Base-by-base conservation (phyloP, 2,113 vertebrate genomes). In the Campylomormyrus tamandua region DNA sequence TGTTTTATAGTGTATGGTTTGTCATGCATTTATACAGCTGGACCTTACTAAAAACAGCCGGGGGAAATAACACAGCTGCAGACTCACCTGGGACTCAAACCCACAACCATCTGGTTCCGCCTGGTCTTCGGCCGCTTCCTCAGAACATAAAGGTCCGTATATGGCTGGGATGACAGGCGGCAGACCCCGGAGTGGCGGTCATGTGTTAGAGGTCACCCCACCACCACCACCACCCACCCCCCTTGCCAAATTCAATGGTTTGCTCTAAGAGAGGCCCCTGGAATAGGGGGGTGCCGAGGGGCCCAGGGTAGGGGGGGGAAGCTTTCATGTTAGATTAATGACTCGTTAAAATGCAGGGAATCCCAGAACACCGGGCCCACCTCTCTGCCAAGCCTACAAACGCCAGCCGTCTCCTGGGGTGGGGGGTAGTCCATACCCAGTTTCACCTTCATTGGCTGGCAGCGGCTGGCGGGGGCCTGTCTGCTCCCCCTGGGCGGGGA, bases 301-400 rank as follows among this genome's bases (percentile, higher is more conserved):
- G 9, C 2, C 10, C 42, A 39, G 84, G 58, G 46, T 35, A 50
- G 52, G 15, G 77, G 39, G 53, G 42, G 80, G 80, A 45, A 83
- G 87, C 89, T 74, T 91, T 91, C 91, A 89, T 88, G 89, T 88
- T 92, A 91, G 91, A 91, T 92, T 92, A 92, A 92, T 90, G 91
- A 89, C 91, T 92, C 90, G 90, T 91, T 90, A 92, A 92, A 92
- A 89, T 90, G 87, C 88, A 84, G 90, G 87, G 89, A 89, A 90
- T 89, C 89, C 87, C 39, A 39, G 86, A 83, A 90, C 88, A 89
- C 90, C 46, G 53, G 50, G 85, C 13, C 42, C 83, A 19, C n/a
- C 85, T 87, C 15, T 39, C 50, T 87, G 88, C 90, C 62, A 62
- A 87, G 24, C 87, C 87, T 39, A 48, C 83, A 84, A 45, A 84